Evolutionary conservation across 2,797 vertebrate genomes (phyloP).

Genomic region (Halcyon chelicuti): DNA sequence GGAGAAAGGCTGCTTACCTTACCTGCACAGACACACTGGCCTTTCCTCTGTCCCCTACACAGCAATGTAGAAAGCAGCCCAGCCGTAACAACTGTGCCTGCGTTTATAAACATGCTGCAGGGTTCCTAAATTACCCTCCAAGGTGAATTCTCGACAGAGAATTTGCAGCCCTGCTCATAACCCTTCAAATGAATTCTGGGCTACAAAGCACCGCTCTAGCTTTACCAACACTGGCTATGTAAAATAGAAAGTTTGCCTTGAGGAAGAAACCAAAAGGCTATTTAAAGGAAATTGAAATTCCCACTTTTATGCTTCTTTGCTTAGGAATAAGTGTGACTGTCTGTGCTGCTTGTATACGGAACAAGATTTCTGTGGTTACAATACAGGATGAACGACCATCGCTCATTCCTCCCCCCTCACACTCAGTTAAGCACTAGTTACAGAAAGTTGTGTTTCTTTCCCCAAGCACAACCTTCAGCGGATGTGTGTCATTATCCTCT

Average conservation of each 20-base stretch:
- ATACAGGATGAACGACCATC: background rate
- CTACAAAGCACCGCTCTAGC: background rate
- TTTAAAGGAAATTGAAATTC: background rate
- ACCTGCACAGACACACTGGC: background rate
- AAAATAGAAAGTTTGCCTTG: background rate
- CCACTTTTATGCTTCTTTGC: background rate
- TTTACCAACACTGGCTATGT: background rate
- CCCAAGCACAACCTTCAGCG: background rate
- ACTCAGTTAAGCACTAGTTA: background rate
- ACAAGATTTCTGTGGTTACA: background rate
- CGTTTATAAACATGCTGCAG: accelerated
- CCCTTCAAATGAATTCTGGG: accelerated
- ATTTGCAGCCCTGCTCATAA: background rate
- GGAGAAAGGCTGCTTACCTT: background rate
- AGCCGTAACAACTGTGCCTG: accelerated
- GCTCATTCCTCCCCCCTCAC: background rate
- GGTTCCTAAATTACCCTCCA: background rate
- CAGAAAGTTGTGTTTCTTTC: background rate
- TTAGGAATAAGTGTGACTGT: background rate
- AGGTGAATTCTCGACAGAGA: accelerated
- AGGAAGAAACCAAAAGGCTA: background rate
- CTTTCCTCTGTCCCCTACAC: background rate
- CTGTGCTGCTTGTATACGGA: accelerated
- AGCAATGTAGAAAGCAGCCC: background rate
- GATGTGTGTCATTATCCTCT: background rate